Evolutionary conservation across 2,888 invertebrate species (phyloP).

Genomic region (Ormia ochracea): DNA sequence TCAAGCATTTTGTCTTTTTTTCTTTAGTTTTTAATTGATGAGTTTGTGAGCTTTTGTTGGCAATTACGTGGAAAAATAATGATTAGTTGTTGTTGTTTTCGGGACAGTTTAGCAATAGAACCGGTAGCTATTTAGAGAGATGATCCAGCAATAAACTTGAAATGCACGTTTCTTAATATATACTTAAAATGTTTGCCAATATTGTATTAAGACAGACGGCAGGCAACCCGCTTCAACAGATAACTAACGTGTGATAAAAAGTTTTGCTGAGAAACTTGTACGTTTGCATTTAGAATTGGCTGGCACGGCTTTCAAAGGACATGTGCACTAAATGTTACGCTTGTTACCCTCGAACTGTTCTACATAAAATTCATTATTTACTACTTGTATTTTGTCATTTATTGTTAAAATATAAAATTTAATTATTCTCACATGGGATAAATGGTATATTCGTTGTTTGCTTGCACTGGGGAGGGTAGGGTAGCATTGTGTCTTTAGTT

Average conservation of each 20-base stretch:
- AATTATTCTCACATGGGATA: constrained; percentile 57
- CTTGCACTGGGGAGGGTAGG: constrained; percentile 5
- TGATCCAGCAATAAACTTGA: constrained; percentile 59
- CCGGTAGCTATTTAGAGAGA: constrained; percentile 56
- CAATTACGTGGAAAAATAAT: constrained; percentile 40
- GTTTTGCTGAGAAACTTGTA: constrained; percentile 37
- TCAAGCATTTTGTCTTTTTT: neutral
- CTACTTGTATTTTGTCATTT: constrained; percentile 42
- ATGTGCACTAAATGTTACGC: constrained; percentile 48
- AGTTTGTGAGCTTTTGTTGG: constrained; percentile 37
- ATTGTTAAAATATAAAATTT: constrained; percentile 8
- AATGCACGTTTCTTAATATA: constrained; percentile 47
- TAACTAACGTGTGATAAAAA: no score
- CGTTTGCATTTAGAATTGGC: neutral
- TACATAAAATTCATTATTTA: constrained; percentile 1
- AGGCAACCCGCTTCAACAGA: no score
- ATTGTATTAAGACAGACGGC: no score
- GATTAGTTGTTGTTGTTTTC: constrained; percentile 3
- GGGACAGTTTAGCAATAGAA: constrained; percentile 12
- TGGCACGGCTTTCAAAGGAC: constrained; percentile 17
- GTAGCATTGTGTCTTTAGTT: constrained; percentile 22
- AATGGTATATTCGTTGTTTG: neutral
- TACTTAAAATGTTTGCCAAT: neutral
- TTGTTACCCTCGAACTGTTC: constrained; percentile 36
- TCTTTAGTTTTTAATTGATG: constrained; percentile 36